Evolutionary conservation across 2,113 vertebrate genomes (phyloP).

Genomic region (Toxotes chatareus): DNA sequence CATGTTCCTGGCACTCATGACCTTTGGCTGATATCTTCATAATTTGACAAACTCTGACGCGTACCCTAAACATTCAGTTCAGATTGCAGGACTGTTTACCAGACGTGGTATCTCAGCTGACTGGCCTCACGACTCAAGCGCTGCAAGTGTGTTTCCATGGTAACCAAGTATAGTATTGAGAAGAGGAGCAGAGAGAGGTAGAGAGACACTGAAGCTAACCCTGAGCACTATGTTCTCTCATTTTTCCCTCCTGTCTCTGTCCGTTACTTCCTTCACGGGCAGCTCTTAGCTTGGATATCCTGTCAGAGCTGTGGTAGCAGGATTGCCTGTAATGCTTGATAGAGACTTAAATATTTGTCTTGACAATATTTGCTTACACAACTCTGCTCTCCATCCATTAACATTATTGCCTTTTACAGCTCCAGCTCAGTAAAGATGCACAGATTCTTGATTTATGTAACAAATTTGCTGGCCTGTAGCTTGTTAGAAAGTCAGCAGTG

Average conservation of each 20-base stretch:
- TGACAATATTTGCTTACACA: neutral
- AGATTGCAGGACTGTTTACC: conserved; percentile 68
- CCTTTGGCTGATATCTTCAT: conserved; percentile 41
- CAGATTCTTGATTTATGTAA: conserved; percentile 25
- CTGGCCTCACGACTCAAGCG: conserved; percentile 73
- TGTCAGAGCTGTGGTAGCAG: neutral
- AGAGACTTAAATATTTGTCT: neutral
- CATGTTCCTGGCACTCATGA: conserved; percentile 19
- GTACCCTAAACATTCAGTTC: conserved; percentile 21
- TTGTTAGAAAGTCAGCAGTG: conserved; percentile 3
- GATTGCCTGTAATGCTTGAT: neutral
- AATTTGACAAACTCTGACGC: conserved; percentile 49
- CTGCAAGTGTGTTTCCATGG: conserved; percentile 82
- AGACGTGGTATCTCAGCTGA: conserved; percentile 62
- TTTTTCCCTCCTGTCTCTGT: conserved; percentile 15
- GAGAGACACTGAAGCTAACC: conserved; percentile 52
- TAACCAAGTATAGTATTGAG: conserved; percentile 76
- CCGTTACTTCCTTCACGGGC: conserved; percentile 8
- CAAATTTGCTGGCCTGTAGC: neutral
- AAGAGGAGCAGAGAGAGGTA: conserved; percentile 61
- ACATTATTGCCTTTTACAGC: conserved; percentile 8
- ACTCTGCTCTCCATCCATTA: conserved; percentile 1
- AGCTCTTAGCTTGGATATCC: conserved; percentile 18
- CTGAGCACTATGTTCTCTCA: conserved; percentile 38
- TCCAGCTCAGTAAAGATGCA: neutral